These are phyloP conservation scores for Mionectes olivaceus DNA, from an alignment of 2,797 vertebrate species.

Conservation along the genomic window DNA sequence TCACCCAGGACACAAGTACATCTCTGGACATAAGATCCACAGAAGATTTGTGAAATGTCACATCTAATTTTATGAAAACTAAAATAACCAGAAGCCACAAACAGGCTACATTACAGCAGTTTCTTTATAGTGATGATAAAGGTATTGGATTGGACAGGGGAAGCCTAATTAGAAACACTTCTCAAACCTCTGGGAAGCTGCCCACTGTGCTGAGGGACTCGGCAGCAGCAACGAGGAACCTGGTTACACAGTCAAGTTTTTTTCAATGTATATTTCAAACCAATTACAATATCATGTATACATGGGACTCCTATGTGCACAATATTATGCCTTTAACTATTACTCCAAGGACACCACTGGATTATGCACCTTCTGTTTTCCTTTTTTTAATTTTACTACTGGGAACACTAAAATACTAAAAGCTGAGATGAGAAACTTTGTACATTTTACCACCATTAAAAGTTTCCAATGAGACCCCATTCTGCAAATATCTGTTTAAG, in stretches of 20 bases:
- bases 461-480: conserved; percentile 48
- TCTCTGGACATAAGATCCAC: conserved; percentile 30
- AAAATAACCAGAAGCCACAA: conserved; percentile 58
- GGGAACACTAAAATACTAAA: conserved; percentile 72
- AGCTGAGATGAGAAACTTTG: conserved; percentile 65
- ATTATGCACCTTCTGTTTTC: conserved; percentile 71
- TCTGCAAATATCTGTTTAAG: conserved; percentile 31
- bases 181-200: conserved; percentile 49
- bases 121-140: conserved; percentile 62
- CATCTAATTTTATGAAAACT: conserved; percentile 32
- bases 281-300: conserved; percentile 52
- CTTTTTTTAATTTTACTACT: conserved; percentile 68
- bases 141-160: conserved; percentile 50
- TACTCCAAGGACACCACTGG: conserved; percentile 61
- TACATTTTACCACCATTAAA: conserved; percentile 44
- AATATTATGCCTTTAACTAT: conserved; percentile 68
- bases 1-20: conserved; percentile 29
- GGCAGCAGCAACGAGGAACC: conserved; percentile 27
- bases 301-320: conserved; percentile 25
- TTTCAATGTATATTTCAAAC: conserved; percentile 45
- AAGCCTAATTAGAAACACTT: conserved; percentile 64
- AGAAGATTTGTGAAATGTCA: conserved; percentile 62
- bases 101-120: not conserved
- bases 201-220: conserved; percentile 53
- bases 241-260: not conserved